Evolutionary conservation across 2,888 invertebrate species (phyloP).

Genomic region (Automeris io): DNA sequence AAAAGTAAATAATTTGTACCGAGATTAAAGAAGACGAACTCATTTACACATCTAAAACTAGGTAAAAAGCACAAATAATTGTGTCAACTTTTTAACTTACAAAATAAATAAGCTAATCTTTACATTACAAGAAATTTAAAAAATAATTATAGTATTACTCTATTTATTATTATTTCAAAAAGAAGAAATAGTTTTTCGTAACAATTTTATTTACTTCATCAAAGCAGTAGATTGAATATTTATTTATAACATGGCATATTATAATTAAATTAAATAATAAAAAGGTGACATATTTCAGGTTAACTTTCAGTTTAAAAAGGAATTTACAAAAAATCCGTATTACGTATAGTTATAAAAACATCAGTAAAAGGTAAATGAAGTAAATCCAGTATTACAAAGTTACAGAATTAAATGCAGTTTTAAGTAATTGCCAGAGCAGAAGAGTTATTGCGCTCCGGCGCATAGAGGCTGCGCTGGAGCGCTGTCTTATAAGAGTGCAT

Average conservation of each 20-base stretch:
- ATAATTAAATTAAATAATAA: too few species aligned
- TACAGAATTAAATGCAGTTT: too few species aligned
- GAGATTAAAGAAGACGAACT: too few species aligned
- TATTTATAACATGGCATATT: too few species aligned
- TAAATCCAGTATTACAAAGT: too few species aligned
- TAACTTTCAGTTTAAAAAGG: too few species aligned
- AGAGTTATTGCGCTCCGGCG: constrained; percentile 21
- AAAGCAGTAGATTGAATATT: not conserved
- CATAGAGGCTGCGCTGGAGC: constrained; percentile 12
- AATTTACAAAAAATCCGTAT: too few species aligned
- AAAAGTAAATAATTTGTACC: too few species aligned
- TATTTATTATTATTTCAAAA: not conserved
- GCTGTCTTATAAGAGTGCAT: constrained; percentile 2
- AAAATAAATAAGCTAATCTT: constrained; percentile 8
- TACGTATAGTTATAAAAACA: too few species aligned
- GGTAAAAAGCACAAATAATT: constrained; percentile 24
- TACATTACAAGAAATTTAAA: not conserved
- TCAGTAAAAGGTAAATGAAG: too few species aligned
- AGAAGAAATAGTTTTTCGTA: constrained; percentile 8
- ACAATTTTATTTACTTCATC: constrained; percentile 1
- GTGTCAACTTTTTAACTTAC: constrained; percentile 29
- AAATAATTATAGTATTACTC: not conserved
- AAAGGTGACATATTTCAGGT: too few species aligned
- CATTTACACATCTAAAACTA: too few species aligned
- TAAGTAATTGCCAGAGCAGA: constrained; percentile 32